Conservation (phyloP, 2,888 invertebrate species). For the Amphipoea oculea region DNA sequence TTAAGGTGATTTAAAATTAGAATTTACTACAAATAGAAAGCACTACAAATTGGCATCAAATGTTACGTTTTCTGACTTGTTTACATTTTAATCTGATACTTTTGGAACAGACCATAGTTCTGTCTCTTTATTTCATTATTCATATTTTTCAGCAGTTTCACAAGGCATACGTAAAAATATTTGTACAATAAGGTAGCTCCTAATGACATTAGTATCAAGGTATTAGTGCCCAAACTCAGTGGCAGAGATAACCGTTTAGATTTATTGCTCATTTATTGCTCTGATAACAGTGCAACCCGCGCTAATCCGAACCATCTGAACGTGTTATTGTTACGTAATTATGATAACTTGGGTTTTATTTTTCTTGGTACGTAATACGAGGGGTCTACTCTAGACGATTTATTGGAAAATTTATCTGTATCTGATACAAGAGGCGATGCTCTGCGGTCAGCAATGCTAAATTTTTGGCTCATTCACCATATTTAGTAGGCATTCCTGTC, state of each 20-base stretch:
- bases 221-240: slow-evolving; percentile 68
- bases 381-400: neutral
- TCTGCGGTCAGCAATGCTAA: neutral
- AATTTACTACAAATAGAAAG: neutral
- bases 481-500: neutral
- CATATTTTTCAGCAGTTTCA: slow-evolving; percentile 10
- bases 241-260: slow-evolving; percentile 78
- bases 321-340: slow-evolving; percentile 58
- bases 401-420: neutral
- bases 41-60: neutral
- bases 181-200: slow-evolving; percentile 34
- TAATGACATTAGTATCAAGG: slow-evolving; percentile 60
- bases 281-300: slow-evolving; percentile 63
- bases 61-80: neutral
- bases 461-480: neutral
- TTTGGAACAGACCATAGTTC: neutral
- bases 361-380: slow-evolving; percentile 9
- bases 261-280: slow-evolving; percentile 76
- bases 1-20: no score
- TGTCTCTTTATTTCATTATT: slow-evolving; percentile 13
- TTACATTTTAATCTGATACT: neutral
- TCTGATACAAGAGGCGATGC: neutral
- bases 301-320: slow-evolving; percentile 66
- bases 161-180: slow-evolving; percentile 37
- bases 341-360: slow-evolving; percentile 41